A percentile compares a stretch with the other conserved stretches of the same genome.
Conservation (phyloP, 2,797 vertebrate genomes). For the Mionectes olivaceus region DNA sequence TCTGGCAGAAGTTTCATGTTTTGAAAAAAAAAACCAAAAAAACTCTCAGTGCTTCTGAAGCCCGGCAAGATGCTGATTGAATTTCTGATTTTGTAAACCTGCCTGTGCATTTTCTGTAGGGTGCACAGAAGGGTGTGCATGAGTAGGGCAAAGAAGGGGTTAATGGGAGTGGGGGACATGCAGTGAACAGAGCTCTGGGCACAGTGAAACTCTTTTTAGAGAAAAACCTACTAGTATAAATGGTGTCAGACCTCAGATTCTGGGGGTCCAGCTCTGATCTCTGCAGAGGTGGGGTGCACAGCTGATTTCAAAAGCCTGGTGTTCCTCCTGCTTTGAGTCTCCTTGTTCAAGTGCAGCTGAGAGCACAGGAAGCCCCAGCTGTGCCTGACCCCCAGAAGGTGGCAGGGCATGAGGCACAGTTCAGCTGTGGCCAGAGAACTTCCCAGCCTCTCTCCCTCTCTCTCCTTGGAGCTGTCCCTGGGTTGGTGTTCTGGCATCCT, state of each 20-base stretch:
- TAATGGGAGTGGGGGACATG: neutral
- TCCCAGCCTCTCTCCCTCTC: neutral
- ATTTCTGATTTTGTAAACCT: neutral
- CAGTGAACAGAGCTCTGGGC: neutral
- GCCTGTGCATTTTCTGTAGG: neutral
- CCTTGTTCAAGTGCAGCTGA: neutral
- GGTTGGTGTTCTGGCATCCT: neutral
- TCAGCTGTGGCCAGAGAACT: neutral
- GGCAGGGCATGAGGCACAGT: neutral
- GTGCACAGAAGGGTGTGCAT: neutral
- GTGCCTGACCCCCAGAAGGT: neutral
- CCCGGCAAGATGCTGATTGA: neutral
- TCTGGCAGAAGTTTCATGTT: conserved; percentile 12
- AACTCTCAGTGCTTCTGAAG: neutral
- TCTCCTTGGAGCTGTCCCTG: neutral
- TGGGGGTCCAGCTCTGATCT: neutral
- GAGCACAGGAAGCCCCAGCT: neutral
- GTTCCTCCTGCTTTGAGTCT: neutral
- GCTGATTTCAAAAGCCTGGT: neutral
- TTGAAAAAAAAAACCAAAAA: neutral
- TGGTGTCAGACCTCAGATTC: neutral
- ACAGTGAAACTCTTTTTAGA: neutral
- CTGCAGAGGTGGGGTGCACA: neutral
- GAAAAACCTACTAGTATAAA: neutral
- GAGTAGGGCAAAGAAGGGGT: neutral